Evolutionary conservation across 2,888 invertebrate genomes (phyloP).

Genomic region (Acleris literana): DNA sequence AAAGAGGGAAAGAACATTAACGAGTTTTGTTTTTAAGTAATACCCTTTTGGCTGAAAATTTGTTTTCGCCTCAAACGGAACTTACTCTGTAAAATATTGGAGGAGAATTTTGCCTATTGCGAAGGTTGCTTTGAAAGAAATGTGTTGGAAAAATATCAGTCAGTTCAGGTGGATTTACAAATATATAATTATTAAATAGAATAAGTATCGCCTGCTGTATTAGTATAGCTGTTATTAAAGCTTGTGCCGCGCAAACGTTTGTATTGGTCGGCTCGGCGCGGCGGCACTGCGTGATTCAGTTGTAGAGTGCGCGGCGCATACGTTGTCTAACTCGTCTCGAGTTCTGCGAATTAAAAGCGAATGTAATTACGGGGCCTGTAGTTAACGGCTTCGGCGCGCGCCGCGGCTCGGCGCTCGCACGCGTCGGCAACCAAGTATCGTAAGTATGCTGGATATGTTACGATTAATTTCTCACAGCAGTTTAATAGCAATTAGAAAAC

Average conservation of each 20-base stretch:
- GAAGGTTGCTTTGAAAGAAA: constrained; percentile 8
- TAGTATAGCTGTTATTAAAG: no score
- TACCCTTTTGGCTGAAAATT: constrained; percentile 15
- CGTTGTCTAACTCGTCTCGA: constrained; percentile 16
- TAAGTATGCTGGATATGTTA: no score
- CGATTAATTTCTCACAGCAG: no score
- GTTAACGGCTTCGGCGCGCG: no score
- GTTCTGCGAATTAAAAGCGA: constrained; percentile 12
- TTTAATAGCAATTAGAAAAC: no score
- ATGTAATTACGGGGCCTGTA: constrained; percentile 6
- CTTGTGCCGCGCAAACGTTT: no score
- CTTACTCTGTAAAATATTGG: not conserved
- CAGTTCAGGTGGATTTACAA: not conserved
- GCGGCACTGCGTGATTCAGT: constrained; percentile 2
- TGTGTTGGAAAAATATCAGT: constrained; percentile 19
- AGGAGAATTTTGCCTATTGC: constrained; percentile 11
- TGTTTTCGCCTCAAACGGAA: constrained; percentile 8
- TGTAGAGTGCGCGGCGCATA: constrained; percentile 16
- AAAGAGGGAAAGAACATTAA: constrained; percentile 20
- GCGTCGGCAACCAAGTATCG: no score
- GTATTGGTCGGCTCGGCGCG: no score
- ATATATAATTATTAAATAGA: no score
- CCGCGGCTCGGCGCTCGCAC: no score
- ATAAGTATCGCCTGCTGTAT: no score
- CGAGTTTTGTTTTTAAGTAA: constrained; percentile 20